Percentiles rank a stretch among this genome's conserved stretches.
These are phyloP conservation scores for Catalaphyllia jardinei DNA, from an alignment of 64 coral and sea anemone genomes.

Conservation along the genomic window DNA sequence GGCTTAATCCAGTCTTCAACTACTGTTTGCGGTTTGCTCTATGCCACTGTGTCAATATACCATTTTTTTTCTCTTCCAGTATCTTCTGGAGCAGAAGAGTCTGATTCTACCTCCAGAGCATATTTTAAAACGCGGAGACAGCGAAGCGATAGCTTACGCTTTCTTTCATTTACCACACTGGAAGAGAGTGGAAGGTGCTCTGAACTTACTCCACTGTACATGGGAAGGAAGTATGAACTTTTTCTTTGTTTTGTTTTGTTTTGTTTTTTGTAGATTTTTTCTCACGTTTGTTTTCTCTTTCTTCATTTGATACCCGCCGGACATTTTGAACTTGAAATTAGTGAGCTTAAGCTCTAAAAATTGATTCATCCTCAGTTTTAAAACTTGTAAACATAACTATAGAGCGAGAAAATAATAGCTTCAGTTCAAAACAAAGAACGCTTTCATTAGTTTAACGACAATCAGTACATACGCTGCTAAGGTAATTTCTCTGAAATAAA, in stretches of 20 bases:
- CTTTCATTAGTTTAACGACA: too few species aligned
- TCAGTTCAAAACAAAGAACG: too few species aligned
- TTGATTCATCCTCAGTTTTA: too few species aligned
- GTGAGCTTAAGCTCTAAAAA: too few species aligned
- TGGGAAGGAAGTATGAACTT: constrained; percentile 97
- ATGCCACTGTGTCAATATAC: background rate
- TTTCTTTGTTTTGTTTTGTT: background rate
- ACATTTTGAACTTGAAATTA: too few species aligned
- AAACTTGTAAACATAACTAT: too few species aligned
- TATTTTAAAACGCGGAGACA: constrained; percentile 98
- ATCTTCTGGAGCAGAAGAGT: constrained; percentile 98
- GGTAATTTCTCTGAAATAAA: too few species aligned
- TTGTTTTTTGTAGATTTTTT: too few species aligned
- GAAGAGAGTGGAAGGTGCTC: constrained; percentile 94
- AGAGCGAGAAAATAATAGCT: too few species aligned
- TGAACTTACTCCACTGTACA: constrained; percentile 94
- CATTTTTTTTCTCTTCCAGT: constrained; percentile 69
- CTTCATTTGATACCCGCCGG: background rate
- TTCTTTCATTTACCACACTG: constrained; percentile 97
- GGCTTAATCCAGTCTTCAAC: too few species aligned
- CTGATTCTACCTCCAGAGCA: constrained; percentile 94
- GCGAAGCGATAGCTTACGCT: constrained; percentile 94
- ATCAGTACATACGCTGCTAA: too few species aligned
- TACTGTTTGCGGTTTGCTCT: too few species aligned
- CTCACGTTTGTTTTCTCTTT: background rate